Conservation (phyloP, 2,888 invertebrate species). For the Coleophora flavipennella region DNA sequence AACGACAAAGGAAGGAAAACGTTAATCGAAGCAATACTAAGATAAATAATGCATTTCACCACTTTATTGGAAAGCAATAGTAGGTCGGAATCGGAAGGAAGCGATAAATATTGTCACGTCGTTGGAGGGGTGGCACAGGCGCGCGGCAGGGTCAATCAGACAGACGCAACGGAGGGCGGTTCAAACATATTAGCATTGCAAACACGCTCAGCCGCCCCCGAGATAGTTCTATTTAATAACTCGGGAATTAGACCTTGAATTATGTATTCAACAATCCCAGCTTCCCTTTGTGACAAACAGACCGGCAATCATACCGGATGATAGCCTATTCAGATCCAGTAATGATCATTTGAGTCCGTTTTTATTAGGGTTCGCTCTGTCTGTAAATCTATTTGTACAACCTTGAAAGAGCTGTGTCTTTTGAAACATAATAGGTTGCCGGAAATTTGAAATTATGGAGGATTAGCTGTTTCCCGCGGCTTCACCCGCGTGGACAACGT, state of each 20-base stretch:
- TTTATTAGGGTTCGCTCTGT: no score
- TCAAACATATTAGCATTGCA: slow-evolving; percentile 23
- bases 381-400: no score
- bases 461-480: no score
- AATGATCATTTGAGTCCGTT: slow-evolving; percentile 14
- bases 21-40: no score
- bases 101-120: slow-evolving; percentile 17
- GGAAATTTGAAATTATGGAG: no score
- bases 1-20: neutral
- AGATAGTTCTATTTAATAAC: slow-evolving; percentile 21
- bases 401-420: no score
- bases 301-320: slow-evolving; percentile 14
- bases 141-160: slow-evolving; percentile 21
- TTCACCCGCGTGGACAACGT: no score
- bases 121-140: slow-evolving; percentile 8
- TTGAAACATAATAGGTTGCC: no score
- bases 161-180: slow-evolving; percentile 17
- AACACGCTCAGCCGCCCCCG: slow-evolving; percentile 15
- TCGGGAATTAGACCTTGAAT: slow-evolving; percentile 10
- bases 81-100: neutral
- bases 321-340: slow-evolving; percentile 22
- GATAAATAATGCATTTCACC: no score
- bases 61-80: neutral
- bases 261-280: no score
- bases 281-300: no score